Evolutionary conservation across 2,888 invertebrate genomes (phyloP).

Genomic region (Aplocera efformata): DNA sequence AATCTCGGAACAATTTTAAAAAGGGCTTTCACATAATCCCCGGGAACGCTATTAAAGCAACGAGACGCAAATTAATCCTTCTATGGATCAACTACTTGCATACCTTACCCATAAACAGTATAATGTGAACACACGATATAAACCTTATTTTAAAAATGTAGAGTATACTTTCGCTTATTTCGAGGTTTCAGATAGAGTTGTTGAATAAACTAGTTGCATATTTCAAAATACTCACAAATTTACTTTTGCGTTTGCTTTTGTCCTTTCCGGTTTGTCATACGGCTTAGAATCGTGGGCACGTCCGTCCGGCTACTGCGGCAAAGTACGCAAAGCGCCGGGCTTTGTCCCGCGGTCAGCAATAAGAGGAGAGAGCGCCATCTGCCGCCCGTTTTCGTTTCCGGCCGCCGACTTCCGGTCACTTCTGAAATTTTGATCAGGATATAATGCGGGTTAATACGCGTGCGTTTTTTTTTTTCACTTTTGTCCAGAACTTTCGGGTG

Average conservation of each 20-base stretch:
- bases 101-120: constrained; percentile 42
- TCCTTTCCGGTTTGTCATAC: constrained; percentile 27
- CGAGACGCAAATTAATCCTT: constrained; percentile 49
- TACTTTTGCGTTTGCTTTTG: constrained; percentile 18
- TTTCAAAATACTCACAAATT: constrained; percentile 49
- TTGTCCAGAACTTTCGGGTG: constrained; percentile 18
- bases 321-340: constrained; percentile 53
- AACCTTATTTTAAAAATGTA: constrained; percentile 35
- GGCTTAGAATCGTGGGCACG: constrained; percentile 28
- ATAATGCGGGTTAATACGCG: constrained; percentile 62
- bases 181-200: constrained; percentile 35
- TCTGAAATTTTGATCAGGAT: constrained; percentile 66
- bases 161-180: constrained; percentile 37
- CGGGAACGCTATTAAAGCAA: constrained; percentile 51
- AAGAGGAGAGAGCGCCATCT: constrained; percentile 73
- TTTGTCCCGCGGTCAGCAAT: constrained; percentile 71
- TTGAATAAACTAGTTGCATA: constrained; percentile 66
- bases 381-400: constrained; percentile 58
- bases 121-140: constrained; percentile 2
- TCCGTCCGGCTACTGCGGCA: constrained; percentile 22
- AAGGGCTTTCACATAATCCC: constrained; percentile 21
- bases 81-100: constrained; percentile 46
- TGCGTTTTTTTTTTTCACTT: constrained; percentile 26
- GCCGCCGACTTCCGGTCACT: constrained; percentile 56
- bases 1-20: constrained; percentile 14